A percentile compares a stretch with the other conserved stretches of the same genome.
Evolutionary conservation across 2,113 vertebrate genomes (phyloP).

Genomic region (Hydrolagus affinis): DNA sequence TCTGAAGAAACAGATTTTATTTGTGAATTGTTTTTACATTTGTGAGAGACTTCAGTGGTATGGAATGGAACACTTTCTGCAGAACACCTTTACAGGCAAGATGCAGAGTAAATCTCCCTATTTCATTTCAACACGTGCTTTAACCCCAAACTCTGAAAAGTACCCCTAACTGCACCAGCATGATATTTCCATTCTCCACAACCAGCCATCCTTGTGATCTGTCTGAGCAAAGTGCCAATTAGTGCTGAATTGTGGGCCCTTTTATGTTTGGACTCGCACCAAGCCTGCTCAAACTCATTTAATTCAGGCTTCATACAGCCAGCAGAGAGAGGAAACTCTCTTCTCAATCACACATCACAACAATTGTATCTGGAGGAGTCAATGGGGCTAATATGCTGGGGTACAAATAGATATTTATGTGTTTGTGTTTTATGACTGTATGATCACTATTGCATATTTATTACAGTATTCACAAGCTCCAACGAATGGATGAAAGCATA

Average conservation of each 20-base stretch:
- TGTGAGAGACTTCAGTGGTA: not conserved
- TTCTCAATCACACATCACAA: not conserved
- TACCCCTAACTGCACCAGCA: not conserved
- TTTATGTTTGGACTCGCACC: not conserved
- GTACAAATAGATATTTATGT: not conserved
- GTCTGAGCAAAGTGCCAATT: not conserved
- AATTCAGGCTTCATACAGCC: not conserved
- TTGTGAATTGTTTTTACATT: not conserved
- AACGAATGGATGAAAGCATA: not conserved
- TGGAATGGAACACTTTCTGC: not conserved
- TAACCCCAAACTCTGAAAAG: not conserved
- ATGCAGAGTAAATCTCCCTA: not conserved
- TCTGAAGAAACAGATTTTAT: too few relatives aligned
- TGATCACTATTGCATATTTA: not conserved
- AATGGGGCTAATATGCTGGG: too few relatives aligned
- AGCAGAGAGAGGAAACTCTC: too few relatives aligned
- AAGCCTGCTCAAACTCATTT: not conserved
- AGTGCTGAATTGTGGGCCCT: not conserved
- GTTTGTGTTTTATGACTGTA: not conserved
- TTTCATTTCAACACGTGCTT: not conserved
- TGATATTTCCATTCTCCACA: not conserved
- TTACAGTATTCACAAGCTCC: not conserved
- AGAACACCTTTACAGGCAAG: not conserved
- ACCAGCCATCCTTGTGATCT: not conserved
- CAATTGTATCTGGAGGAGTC: not conserved